phyloP scores from a whole-genome alignment of 2,113 vertebrate species.

The Marmota monax region DNA sequence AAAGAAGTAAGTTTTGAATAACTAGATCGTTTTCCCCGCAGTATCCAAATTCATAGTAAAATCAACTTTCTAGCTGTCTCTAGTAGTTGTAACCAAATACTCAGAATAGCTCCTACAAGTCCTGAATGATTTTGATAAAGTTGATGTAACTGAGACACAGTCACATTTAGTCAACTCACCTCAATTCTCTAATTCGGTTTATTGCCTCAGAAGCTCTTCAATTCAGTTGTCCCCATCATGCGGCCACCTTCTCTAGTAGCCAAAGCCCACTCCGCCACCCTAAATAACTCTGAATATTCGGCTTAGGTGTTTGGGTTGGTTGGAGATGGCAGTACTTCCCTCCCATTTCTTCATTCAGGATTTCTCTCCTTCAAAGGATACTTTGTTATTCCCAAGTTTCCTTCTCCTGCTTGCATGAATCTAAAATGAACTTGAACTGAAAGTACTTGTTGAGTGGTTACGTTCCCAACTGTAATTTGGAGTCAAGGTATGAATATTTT shows the following conservation, averaged over 20 bases:
- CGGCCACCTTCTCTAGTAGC: neutral
- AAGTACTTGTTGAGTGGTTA: slow-evolving; percentile 81
- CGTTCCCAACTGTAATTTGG: slow-evolving; percentile 80
- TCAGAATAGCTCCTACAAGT: neutral
- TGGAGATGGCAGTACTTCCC: slow-evolving; percentile 55
- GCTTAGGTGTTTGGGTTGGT: neutral
- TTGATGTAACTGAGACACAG: neutral
- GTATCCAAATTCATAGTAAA: slow-evolving; percentile 78
- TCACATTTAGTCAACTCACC: neutral
- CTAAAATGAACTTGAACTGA: slow-evolving; percentile 81
- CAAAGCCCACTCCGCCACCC: slow-evolving; percentile 46
- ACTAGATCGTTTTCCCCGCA: neutral
- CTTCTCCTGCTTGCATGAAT: slow-evolving; percentile 64
- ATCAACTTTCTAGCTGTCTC: slow-evolving; percentile 66
- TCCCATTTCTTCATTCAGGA: slow-evolving; percentile 78
- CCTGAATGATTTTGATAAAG: neutral
- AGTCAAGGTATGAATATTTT: slow-evolving; percentile 81
- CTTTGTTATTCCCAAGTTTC: slow-evolving; percentile 73
- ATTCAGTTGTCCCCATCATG: neutral
- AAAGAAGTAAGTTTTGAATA: slow-evolving; percentile 77
- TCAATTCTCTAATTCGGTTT: slow-evolving; percentile 12
- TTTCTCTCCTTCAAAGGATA: slow-evolving; percentile 76
- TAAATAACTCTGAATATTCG: slow-evolving; percentile 46
- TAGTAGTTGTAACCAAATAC: neutral
- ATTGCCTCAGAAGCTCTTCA: neutral